These are phyloP conservation scores for Meriones psammophilus DNA, from an alignment of 2,797 vertebrate genomes.

Conservation along the genomic window DNA sequence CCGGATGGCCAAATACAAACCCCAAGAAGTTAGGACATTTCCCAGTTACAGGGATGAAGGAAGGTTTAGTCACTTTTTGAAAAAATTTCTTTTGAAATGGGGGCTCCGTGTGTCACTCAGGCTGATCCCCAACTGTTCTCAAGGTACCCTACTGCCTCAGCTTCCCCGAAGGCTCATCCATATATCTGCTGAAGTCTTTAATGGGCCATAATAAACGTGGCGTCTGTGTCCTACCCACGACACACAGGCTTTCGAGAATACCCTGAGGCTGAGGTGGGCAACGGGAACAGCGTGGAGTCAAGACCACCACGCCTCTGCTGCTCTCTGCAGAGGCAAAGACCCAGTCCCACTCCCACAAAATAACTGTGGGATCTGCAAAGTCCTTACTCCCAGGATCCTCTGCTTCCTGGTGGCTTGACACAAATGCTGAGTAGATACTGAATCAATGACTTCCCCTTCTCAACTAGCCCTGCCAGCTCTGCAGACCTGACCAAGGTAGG, in stretches of 20 bases:
- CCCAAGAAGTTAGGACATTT: background rate
- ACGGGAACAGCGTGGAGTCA: accelerated
- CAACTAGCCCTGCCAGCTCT: background rate
- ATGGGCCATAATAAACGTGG: background rate
- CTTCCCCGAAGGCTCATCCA: background rate
- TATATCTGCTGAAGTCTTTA: background rate
- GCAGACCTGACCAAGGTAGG: background rate
- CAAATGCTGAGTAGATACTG: background rate
- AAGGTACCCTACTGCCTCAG: background rate
- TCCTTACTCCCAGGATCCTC: background rate
- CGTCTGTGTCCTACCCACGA: background rate
- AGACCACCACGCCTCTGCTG: background rate
- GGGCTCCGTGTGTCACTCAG: background rate
- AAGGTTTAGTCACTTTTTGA: background rate
- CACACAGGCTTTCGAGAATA: background rate
- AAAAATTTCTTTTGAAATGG: background rate
- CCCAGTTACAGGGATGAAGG: background rate
- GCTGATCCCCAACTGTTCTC: background rate
- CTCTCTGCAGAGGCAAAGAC: background rate
- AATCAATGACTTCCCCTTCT: background rate
- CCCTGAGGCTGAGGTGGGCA: background rate
- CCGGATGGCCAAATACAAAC: background rate
- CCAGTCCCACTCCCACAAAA: background rate
- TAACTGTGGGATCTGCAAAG: background rate
- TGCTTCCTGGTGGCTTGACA: background rate